Base-by-base conservation (phyloP, 2,113 vertebrate genomes). In the Gracilinanus agilis region DNA sequence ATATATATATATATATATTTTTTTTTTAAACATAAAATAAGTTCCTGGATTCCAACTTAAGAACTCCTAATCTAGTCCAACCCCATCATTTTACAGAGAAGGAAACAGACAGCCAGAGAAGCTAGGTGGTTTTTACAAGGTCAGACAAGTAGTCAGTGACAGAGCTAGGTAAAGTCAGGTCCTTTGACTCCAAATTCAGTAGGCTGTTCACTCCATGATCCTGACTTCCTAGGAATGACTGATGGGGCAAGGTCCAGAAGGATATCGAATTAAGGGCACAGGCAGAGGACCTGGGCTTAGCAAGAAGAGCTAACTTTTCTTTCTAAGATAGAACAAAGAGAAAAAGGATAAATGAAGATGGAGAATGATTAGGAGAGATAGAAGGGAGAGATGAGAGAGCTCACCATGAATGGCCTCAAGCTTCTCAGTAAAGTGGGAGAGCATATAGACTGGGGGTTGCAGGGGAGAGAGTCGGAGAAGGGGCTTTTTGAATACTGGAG, bases 211-310 rank as follows among this genome's bases (percentile, higher is more conserved):
- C 1, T 0, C 83, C 55, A 55, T 54, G 55, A n/a, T 24, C 53
- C 90, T 92, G 19, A 75, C 94, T 94, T 95, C 91, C 92, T 56
- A 11, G 34, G 67, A 75, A 75, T 75, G 34, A 75, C 40, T 75
- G 67, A 75, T 75, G 67, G 16, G 67, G 16, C 16, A 40, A 75
- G 34, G 16, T 40, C 67, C 16, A 75, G 67, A 34, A 75, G 16
- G 10, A 61, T 21, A 29, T 13, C 9, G 19, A 19, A 88, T n/a
- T 29, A 90, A 44, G 40, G 53, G 34, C 29, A 53, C 9, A 90
- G 24, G 21, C 56, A 27, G 29, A 25, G 23, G 49, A 34, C 27
- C 7, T n/a, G 54, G n/a, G 49, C 24, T 56, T 19, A 61, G 58
- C 53, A 24, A 92, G 53, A 75, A 88, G 94, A 10, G 9, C 67